A percentile compares a stretch with the other conserved stretches of the same genome.
Evolutionary conservation across 1,140 invertebrate species (phyloP).

Genomic region (Diorhabda elongata): DNA sequence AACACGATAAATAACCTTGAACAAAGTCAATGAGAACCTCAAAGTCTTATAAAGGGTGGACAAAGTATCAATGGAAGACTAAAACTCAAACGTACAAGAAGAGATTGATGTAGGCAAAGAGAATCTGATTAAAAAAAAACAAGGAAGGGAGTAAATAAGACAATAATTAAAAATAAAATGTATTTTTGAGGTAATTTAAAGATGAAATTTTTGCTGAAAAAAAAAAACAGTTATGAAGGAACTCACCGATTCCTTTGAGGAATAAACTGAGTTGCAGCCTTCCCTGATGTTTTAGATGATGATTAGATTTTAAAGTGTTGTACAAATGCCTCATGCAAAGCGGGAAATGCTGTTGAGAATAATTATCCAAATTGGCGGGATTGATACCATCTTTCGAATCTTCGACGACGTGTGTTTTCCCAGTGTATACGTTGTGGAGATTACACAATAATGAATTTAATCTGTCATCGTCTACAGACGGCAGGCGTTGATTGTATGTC

Average conservation of each 20-base stretch:
- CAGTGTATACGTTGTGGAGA: slow-evolving; percentile 76
- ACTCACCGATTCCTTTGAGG: slow-evolving; percentile 70
- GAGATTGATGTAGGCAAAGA: no score
- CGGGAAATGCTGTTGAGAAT: slow-evolving; percentile 83
- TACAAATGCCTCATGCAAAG: slow-evolving; percentile 92
- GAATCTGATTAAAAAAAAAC: no score
- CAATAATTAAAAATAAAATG: no score
- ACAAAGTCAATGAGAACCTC: no score
- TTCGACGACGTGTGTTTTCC: slow-evolving; percentile 61
- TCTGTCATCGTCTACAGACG: slow-evolving; percentile 76
- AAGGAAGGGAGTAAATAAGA: no score
- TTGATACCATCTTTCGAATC: slow-evolving; percentile 42
- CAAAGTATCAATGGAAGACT: no score
- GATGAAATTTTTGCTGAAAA: background rate
- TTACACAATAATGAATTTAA: slow-evolving; percentile 66
- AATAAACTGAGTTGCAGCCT: slow-evolving; percentile 92
- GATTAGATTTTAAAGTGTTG: slow-evolving; percentile 67
- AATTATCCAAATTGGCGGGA: slow-evolving; percentile 59
- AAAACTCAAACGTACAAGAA: no score
- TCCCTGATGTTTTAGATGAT: slow-evolving; percentile 86
- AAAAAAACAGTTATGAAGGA: background rate
- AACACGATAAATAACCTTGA: no score
- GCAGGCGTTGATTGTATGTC: slow-evolving; percentile 55
- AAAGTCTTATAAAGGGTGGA: no score
- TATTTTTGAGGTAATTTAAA: no score